Conservation (phyloP, 1,140 invertebrate genomes). For the Heliconius eleuchia region DNA sequence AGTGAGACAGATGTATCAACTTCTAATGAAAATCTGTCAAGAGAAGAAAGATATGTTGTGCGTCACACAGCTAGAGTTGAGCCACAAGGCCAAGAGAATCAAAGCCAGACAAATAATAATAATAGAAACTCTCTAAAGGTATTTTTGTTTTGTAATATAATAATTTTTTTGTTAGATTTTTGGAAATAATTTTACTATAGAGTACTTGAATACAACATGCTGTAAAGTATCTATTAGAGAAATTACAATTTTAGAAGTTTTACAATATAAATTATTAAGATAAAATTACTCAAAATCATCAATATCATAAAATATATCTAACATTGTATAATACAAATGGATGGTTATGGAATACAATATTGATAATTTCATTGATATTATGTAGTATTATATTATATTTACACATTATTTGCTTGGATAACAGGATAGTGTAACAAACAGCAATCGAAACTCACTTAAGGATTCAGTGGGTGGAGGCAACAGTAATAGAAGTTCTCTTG, state of each 20-base stretch:
- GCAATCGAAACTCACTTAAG: constrained; percentile 86
- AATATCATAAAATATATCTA: too few species aligned
- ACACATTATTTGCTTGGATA: constrained; percentile 3
- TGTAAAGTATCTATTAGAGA: too few species aligned
- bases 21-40: constrained; percentile 93
- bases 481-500: constrained; percentile 87
- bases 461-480: constrained; percentile 86
- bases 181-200: too few species aligned
- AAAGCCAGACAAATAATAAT: constrained; percentile 71
- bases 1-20: constrained; percentile 95
- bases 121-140: constrained; percentile 78
- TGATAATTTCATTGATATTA: too few species aligned
- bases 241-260: too few species aligned
- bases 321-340: too few species aligned
- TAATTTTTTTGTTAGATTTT: too few species aligned
- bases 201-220: too few species aligned
- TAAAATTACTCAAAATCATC: too few species aligned
- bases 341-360: too few species aligned
- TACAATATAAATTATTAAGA: too few species aligned
- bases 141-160: constrained; percentile 15
- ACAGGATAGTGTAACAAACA: constrained; percentile 80
- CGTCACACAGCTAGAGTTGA: constrained; percentile 92
- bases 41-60: constrained; percentile 92
- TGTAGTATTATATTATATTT: too few species aligned
- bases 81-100: constrained; percentile 94